Evolutionary conservation across 2,797 vertebrate genomes (phyloP).

Genomic region (Neopelma chrysocephalum): DNA sequence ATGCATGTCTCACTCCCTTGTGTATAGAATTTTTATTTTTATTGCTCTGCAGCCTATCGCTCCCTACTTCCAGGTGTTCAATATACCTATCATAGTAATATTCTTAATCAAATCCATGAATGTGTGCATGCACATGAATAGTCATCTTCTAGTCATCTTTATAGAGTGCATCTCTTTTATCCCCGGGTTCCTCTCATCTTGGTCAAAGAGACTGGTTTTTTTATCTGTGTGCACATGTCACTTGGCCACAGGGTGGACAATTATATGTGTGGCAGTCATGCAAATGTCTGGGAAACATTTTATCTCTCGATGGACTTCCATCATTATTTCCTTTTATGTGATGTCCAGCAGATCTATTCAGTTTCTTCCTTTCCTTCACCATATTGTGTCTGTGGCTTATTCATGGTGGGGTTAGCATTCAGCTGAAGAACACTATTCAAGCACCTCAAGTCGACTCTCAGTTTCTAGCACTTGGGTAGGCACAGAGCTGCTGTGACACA

Average conservation of each 20-base stretch:
- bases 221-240: fast-evolving
- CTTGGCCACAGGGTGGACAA: not conserved
- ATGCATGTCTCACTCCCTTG: not conserved
- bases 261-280: not conserved
- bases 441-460: not conserved
- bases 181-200: not conserved
- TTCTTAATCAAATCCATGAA: not conserved
- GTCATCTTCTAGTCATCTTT: not conserved
- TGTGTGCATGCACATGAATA: not conserved
- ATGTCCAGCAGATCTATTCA: not conserved
- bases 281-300: not conserved
- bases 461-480: not conserved
- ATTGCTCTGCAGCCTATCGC: not conserved
- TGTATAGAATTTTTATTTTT: not conserved
- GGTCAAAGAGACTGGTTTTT: not conserved
- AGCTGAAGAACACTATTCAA: not conserved
- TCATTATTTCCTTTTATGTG: not conserved
- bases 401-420: fast-evolving
- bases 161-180: not conserved
- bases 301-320: not conserved
- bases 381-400: not conserved
- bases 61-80: not conserved
- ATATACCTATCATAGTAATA: not conserved
- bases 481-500: not conserved
- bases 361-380: not conserved